Base-by-base conservation (phyloP, 2,113 vertebrate species). In the Serilophus lunatus region DNA sequence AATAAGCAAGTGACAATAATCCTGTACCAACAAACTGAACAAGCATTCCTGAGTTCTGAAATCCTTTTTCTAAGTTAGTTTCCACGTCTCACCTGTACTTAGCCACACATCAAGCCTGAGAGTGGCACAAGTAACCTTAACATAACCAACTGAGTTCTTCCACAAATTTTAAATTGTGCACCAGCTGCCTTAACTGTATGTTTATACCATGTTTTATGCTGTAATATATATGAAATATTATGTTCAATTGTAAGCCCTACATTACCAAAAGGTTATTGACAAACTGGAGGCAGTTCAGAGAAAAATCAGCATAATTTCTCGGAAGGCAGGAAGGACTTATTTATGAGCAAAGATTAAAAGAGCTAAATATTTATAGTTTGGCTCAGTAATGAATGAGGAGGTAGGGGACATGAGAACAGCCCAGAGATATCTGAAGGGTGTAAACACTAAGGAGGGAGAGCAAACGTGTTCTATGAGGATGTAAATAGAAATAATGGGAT, bases 271-370 rank as follows among this genome's bases (percentile, higher is more conserved):
- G 40, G 61, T 78, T 95, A 91, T 85, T 94, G 93, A 96, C 88
- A 93, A 97, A 93, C 80, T 94, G 90, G 94, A 96, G 80, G 28
- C 82, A 94, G 85, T 96, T 96, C 92, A 95, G 82, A 96, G 86
- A 96, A 93, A n/a, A 90, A 74, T 44, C 76, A 83, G 29, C 82
- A 90, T 42, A 49, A 64, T 59, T 96, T 97, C 92, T 96, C 60
- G 18, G 94, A 94, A 97, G 76, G 65, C 93, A 96, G 92, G 94
- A 96, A 97, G 90, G 64, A 57, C 44, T 96, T 96, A 96, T 92
- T 96, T 97, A 90, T 74, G 64, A 89, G n/a, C 45, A 86, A 96
- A 95, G 93, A 93, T 85, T 95, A 94, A 91, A 94, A 86, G 56
- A 92, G 60, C 82, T 94, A 96, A 94, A 93, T 96, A 94, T 96